Evolutionary conservation across 2,113 vertebrate species (phyloP).

Genomic region (Australoheros scitulus): DNA sequence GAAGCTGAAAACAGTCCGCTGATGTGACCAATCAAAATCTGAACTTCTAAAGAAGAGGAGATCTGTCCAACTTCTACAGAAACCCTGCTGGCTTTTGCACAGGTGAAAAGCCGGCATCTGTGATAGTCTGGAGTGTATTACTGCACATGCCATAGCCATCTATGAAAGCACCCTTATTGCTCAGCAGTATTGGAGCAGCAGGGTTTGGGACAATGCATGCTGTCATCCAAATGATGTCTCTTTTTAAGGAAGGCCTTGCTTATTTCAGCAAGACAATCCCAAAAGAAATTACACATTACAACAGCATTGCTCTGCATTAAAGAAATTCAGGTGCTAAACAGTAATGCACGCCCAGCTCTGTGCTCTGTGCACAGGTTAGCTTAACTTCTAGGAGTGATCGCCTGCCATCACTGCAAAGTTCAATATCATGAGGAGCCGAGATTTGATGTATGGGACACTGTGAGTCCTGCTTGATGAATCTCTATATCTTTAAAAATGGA

Average conservation of each 20-base stretch:
- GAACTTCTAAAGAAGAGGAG: background rate
- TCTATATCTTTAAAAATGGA: constrained; percentile 66
- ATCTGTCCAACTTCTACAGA: background rate
- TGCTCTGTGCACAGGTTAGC: background rate
- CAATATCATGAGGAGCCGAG: constrained; percentile 37
- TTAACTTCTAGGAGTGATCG: constrained; percentile 11
- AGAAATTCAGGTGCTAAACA: background rate
- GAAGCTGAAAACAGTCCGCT: background rate
- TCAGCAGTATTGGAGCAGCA: background rate
- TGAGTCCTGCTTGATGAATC: constrained; percentile 70
- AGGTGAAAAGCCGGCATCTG: background rate
- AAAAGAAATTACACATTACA: background rate
- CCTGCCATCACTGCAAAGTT: constrained; percentile 43
- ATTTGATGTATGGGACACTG: constrained; percentile 58
- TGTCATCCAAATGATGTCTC: background rate
- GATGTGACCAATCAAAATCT: background rate
- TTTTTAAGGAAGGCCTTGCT: background rate
- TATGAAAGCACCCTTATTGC: no score
- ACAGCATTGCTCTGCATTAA: background rate
- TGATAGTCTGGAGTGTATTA: background rate
- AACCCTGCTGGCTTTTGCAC: background rate
- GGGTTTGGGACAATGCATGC: background rate
- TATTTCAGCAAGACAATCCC: background rate
- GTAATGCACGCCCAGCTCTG: background rate
- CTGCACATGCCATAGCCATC: background rate